phyloP scores from a whole-genome alignment of 2,113 vertebrate species.

The Caranx melampygus region DNA sequence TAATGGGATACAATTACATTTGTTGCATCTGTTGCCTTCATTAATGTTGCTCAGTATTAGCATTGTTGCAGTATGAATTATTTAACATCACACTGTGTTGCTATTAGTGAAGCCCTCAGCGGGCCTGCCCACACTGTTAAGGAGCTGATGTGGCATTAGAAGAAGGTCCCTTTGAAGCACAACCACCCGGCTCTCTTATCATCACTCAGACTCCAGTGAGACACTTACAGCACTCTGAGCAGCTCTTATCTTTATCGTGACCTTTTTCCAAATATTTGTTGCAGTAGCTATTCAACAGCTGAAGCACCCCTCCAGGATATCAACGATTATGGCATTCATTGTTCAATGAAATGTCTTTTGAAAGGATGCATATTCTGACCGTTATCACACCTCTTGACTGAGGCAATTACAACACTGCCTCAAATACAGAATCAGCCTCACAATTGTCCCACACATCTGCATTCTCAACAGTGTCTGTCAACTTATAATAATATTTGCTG shows the following conservation, averaged over 20 bases:
- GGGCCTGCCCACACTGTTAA: constrained; percentile 15
- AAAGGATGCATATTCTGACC: neutral
- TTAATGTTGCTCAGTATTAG: neutral
- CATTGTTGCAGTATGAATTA: neutral
- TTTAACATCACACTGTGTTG: neutral
- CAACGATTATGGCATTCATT: constrained; percentile 22
- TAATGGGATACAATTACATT: constrained; percentile 8
- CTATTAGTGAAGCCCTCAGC: constrained; percentile 8
- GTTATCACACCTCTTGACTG: constrained; percentile 4
- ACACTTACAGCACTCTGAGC: neutral
- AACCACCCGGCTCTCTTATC: neutral
- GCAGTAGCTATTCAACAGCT: neutral
- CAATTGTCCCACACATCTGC: neutral
- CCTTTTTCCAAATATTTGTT: constrained; percentile 39
- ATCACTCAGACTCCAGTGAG: constrained; percentile 27
- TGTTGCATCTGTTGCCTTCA: constrained; percentile 2
- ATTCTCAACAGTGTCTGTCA: neutral
- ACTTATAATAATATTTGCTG: too few species aligned
- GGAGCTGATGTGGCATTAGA: constrained; percentile 30
- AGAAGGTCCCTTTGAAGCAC: constrained; percentile 13
- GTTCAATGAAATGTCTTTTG: constrained; percentile 23
- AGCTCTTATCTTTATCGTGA: constrained; percentile 37
- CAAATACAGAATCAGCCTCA: neutral
- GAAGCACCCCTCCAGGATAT: constrained; percentile 21
- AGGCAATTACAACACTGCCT: neutral